phyloP scores from a whole-genome alignment of 2,888 invertebrate genomes.

The Antitype chi region DNA sequence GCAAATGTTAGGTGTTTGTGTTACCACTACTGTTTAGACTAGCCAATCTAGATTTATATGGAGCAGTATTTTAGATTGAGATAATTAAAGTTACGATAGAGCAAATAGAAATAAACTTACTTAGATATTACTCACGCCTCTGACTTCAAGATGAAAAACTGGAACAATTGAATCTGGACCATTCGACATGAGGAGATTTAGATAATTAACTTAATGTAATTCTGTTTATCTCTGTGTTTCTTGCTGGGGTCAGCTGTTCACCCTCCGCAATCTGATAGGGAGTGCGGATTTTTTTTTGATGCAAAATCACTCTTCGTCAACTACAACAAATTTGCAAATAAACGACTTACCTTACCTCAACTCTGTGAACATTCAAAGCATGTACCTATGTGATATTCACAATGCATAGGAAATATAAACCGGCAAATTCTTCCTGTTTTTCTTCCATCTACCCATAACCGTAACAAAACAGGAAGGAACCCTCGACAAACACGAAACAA shows the following conservation, averaged over 20 bases:
- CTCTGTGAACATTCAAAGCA: not conserved
- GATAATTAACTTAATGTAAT: not conserved
- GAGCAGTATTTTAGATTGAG: not conserved
- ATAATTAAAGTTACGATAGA: not conserved
- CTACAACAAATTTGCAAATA: too few relatives aligned
- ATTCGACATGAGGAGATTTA: not conserved
- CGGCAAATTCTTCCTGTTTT: slow-evolving; percentile 9
- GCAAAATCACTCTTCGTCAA: not conserved
- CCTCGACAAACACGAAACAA: slow-evolving; percentile 9
- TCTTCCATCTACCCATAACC: not conserved
- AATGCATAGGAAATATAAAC: not conserved
- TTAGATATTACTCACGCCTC: not conserved
- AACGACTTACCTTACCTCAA: not conserved
- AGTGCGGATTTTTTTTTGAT: too few relatives aligned
- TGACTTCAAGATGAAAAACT: not conserved
- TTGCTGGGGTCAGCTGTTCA: not conserved
- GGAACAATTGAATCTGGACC: not conserved
- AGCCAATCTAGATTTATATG: slow-evolving; percentile 31
- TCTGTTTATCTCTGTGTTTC: not conserved
- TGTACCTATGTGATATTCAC: not conserved
- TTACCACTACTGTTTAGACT: slow-evolving; percentile 17
- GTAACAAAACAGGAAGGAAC: slow-evolving; percentile 23
- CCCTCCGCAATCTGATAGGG: too few relatives aligned
- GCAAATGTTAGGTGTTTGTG: slow-evolving; percentile 10
- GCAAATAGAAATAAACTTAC: slow-evolving; percentile 1